Percentiles rank a stretch among this genome's conserved stretches.
Conservation (phyloP, 53 echinoderm and acorn worm species). For the Stichopus horrens region DNA sequence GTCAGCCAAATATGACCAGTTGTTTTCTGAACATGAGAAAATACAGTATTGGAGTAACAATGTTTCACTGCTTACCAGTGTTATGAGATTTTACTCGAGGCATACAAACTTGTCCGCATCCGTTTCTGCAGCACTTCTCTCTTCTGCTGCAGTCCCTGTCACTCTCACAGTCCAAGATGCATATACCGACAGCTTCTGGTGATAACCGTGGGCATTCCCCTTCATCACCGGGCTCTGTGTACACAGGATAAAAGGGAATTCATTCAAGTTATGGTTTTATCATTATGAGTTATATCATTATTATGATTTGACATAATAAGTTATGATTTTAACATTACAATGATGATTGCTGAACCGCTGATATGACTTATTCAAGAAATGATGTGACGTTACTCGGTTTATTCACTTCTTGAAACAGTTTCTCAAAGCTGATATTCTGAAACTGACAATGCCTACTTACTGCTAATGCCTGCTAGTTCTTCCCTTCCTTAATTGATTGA, state of each 20-base stretch:
- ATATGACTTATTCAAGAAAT: too few relatives aligned
- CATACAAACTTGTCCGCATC: slow-evolving; percentile 62
- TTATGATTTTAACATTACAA: not conserved
- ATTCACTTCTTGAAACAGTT: too few relatives aligned
- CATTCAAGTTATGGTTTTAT: not conserved
- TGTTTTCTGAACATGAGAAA: too few relatives aligned
- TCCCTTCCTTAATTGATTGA: too few relatives aligned
- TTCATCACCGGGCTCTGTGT: slow-evolving; percentile 51
- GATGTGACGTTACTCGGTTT: too few relatives aligned
- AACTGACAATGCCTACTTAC: too few relatives aligned
- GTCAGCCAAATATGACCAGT: too few relatives aligned
- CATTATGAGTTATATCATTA: not conserved
- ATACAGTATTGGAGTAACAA: too few relatives aligned
- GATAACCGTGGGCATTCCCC: slow-evolving; percentile 70
- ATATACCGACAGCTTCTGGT: slow-evolving; percentile 51
- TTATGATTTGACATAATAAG: too few relatives aligned
- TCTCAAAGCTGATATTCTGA: too few relatives aligned
- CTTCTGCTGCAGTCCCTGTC: slow-evolving; percentile 55
- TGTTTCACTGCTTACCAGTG: not conserved
- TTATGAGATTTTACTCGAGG: slow-evolving; percentile 13
- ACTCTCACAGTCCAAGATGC: slow-evolving; percentile 48
- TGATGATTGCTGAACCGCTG: too few relatives aligned
- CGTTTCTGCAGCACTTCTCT: slow-evolving; percentile 70
- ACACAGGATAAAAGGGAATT: not conserved
- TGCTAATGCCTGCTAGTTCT: too few relatives aligned